phyloP scores from a whole-genome alignment of 2,888 invertebrate genomes.

The Caradrina kadenii region DNA sequence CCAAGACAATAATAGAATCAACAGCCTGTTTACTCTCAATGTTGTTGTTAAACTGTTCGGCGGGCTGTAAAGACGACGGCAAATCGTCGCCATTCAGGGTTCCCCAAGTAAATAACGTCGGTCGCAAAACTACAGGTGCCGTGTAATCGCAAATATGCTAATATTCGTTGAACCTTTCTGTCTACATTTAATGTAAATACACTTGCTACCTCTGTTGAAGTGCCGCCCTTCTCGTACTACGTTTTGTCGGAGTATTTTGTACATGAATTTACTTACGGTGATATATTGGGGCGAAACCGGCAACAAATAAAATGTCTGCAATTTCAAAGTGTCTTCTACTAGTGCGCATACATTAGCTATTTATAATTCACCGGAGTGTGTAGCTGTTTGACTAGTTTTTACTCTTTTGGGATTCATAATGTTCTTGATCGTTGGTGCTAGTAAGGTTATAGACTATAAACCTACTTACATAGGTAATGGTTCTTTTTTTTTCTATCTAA shows the following conservation, averaged over 20 bases:
- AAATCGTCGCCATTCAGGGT: slow-evolving; percentile 22
- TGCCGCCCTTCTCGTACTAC: slow-evolving; percentile 10
- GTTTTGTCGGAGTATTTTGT: slow-evolving; percentile 9
- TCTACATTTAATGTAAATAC: slow-evolving; percentile 34
- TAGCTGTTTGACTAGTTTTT: slow-evolving; percentile 9
- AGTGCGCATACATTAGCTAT: neutral
- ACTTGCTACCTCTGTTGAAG: slow-evolving; percentile 6
- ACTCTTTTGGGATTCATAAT: neutral
- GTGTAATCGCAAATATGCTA: slow-evolving; percentile 51
- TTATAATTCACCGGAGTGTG: neutral
- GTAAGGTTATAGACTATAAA: neutral
- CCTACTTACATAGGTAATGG: neutral
- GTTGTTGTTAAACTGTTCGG: slow-evolving; percentile 11
- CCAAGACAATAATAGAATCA: slow-evolving; percentile 4
- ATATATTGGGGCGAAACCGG: neutral
- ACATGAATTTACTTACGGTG: slow-evolving; percentile 5
- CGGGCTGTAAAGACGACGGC: slow-evolving; percentile 29
- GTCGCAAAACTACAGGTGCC: slow-evolving; percentile 42
- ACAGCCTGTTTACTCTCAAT: slow-evolving; percentile 19
- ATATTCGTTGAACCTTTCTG: slow-evolving; percentile 34
- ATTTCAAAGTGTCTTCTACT: neutral
- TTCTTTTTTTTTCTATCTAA: neutral
- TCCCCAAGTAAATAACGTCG: slow-evolving; percentile 27
- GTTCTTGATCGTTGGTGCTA: slow-evolving; percentile 13
- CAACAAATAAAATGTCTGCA: neutral